A percentile compares a stretch with the other conserved stretches of the same genome.
Conservation (phyloP, 2,797 vertebrate species). For the Premnoplex brunnescens region DNA sequence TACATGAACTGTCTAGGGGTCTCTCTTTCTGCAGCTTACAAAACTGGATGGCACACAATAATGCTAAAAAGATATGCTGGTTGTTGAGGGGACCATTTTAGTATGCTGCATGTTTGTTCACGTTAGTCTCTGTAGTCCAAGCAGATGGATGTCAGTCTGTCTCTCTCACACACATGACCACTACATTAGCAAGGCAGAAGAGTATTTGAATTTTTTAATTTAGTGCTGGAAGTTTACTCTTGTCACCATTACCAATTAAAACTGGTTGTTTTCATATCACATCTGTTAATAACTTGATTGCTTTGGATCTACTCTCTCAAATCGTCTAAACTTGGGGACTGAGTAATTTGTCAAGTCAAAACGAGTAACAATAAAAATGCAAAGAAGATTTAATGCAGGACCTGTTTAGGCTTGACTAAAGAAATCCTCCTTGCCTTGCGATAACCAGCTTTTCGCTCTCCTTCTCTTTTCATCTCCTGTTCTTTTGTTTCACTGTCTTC, state of each 20-base stretch:
- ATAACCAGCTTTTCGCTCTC: not conserved
- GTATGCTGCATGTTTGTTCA: constrained; percentile 24
- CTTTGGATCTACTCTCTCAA: not conserved
- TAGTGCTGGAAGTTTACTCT: constrained; percentile 12
- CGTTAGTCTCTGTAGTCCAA: constrained; percentile 34
- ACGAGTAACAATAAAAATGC: not conserved
- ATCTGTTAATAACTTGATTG: not conserved
- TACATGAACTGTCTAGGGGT: not conserved
- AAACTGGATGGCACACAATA: not conserved
- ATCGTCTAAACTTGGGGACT: not conserved
- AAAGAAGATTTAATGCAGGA: not conserved
- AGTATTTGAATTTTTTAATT: constrained; percentile 47
- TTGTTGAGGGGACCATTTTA: constrained; percentile 27
- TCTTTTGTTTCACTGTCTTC: not conserved
- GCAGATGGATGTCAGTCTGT: constrained; percentile 53
- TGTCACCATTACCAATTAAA: constrained; percentile 8
- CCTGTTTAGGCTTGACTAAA: not conserved
- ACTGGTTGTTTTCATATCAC: not conserved
- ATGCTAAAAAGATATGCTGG: constrained; percentile 1
- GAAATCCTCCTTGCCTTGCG: not conserved
- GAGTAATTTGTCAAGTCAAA: not conserved
- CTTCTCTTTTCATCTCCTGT: not conserved
- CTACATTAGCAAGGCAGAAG: not conserved
- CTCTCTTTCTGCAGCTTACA: not conserved
- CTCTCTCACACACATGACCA: not conserved